Percentiles rank a stretch among this genome's conserved stretches.
Evolutionary conservation across 1,140 invertebrate species (phyloP).

Genomic region (Drosophila nigromelanica): DNA sequence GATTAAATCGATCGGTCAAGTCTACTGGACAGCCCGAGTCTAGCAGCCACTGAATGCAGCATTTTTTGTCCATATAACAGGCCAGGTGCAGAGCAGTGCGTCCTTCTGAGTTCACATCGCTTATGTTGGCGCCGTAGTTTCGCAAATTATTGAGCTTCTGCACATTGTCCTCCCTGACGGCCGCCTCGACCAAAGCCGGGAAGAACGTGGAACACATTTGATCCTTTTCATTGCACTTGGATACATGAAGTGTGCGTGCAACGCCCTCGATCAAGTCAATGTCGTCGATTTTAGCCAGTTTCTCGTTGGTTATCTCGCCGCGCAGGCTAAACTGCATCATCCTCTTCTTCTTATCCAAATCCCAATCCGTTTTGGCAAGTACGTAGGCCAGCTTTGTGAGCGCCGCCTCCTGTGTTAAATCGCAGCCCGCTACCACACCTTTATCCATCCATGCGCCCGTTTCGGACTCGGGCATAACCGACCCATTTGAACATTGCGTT

Average conservation of each 20-base stretch:
- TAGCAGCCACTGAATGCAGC: slow-evolving; percentile 85
- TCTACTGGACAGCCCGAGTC: slow-evolving; percentile 92
- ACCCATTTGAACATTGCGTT: slow-evolving; percentile 93
- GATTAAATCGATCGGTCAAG: slow-evolving; percentile 85
- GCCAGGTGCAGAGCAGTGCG: slow-evolving; percentile 93
- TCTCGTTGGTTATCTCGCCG: slow-evolving; percentile 85
- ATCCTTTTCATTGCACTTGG: slow-evolving; percentile 87
- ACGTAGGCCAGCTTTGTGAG: slow-evolving; percentile 96
- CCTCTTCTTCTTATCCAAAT: slow-evolving; percentile 89
- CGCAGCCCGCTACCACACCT: slow-evolving; percentile 94
- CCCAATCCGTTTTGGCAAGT: slow-evolving; percentile 92
- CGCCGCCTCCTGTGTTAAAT: slow-evolving; percentile 98
- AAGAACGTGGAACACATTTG: slow-evolving; percentile 90
- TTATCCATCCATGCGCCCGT: slow-evolving; percentile 87
- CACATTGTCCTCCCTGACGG: slow-evolving; percentile 88
- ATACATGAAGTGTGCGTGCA: slow-evolving; percentile 87
- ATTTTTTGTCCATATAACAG: slow-evolving; percentile 87
- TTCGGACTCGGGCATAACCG: slow-evolving; percentile 90
- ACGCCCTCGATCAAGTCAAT: slow-evolving; percentile 87
- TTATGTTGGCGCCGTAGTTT: slow-evolving; percentile 89
- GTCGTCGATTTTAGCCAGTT: slow-evolving; percentile 72
- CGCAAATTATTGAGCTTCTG: slow-evolving; percentile 80
- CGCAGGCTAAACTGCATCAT: slow-evolving; percentile 91
- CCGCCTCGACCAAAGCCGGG: slow-evolving; percentile 90
- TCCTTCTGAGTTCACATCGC: slow-evolving; percentile 89